Evolutionary conservation across 2,888 invertebrate species (phyloP), one percentile per base, ranked within the genome.

Genomic region (Cheilosia pagana): DNA sequence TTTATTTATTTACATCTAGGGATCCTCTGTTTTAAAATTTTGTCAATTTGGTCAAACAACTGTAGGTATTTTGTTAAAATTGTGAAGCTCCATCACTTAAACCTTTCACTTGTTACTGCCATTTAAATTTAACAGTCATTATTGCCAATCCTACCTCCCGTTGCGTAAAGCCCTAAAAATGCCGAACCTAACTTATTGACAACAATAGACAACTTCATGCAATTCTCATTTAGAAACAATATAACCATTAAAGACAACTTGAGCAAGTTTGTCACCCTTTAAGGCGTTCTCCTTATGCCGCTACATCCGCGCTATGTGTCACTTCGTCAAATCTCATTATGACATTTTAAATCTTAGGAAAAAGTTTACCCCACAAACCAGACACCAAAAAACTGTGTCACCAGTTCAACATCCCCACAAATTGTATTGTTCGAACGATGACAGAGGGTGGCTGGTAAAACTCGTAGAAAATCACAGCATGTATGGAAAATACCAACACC

Each of bases 381-480:
- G 60, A 60, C 41, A 41, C 14, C 12, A n/a, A 23, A 55, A 39
- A 75, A 82, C 21, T 82, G 55, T 78, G 82, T 68, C 82, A 82
- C 43, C 23, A 72, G 82, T 82, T 82, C 78, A 78, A 78, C 67
- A 78, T 78, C 53, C 78, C 16, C 23, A 28, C 3, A 75, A 16
- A 59, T 39, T 57, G 41, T 45, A 48, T 14, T 19, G 45, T 25
- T 31, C 21, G 7, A 55, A 19, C 41, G 41, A 41, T n/a, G 7
- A 16, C 28, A 7, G 55, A 16, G n/a, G 19, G 35, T 19, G 55
- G 12, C 7, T 7, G n/a, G n/a, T 21, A 53, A n/a, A 16, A 53
- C 23, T 28, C 21, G 41, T 67, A 19, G 41, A 31, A 55, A 68
- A 55, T 53, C 53, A 39, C 52, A 23, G 53, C 16, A 35, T 35